Percentiles rank a stretch among this genome's conserved stretches.
Evolutionary conservation across 2,888 invertebrate species (phyloP).

Genomic region (Palloptera scutellata): DNA sequence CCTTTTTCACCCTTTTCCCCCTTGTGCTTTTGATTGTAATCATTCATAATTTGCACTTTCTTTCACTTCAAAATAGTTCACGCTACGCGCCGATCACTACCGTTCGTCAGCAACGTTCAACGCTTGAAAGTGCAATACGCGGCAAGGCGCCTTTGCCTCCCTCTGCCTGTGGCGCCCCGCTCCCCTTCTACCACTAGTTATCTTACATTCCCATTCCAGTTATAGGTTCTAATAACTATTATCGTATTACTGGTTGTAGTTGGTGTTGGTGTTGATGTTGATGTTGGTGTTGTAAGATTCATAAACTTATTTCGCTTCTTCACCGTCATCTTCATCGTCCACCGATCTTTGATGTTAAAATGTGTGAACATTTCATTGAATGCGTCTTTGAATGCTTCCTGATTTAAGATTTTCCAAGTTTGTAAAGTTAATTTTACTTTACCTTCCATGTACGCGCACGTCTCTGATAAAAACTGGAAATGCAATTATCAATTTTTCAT

Average conservation of each 20-base stretch:
- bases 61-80: conserved; percentile 36
- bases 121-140: conserved; percentile 13
- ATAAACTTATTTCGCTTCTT: background rate
- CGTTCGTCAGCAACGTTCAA: conserved; percentile 24
- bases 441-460: too few relatives aligned
- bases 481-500: background rate
- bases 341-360: conserved; percentile 8
- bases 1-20: background rate
- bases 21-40: conserved; percentile 27
- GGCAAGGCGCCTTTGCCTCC: background rate
- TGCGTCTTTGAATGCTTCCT: background rate
- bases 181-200: background rate
- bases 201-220: conserved; percentile 9
- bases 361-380: conserved; percentile 32
- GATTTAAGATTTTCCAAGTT: conserved; percentile 4
- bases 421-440: too few relatives aligned
- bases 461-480: too few relatives aligned
- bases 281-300: background rate
- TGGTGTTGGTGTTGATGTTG: too few relatives aligned
- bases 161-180: conserved; percentile 1
- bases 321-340: background rate
- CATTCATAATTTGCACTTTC: conserved; percentile 34
- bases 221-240: conserved; percentile 36
- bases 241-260: conserved; percentile 17
- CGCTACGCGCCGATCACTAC: conserved; percentile 35